phyloP scores from a whole-genome alignment of 2,113 vertebrate genomes.

The Pica pica region DNA sequence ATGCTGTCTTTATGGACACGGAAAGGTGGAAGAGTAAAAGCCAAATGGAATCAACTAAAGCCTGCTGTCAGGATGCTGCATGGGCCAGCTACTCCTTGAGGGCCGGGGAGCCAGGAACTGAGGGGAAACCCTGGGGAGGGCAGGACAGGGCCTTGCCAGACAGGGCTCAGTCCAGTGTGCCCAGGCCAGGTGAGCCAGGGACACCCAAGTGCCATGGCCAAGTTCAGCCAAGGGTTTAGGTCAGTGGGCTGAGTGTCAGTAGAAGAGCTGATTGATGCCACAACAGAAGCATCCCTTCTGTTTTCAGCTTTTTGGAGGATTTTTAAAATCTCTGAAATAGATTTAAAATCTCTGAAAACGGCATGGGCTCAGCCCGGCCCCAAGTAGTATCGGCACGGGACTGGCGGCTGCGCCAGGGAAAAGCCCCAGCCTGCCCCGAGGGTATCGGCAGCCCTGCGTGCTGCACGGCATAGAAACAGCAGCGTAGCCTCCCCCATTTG shows the following conservation, averaged over 20 bases:
- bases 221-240: background rate
- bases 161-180: background rate
- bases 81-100: background rate
- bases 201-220: accelerated
- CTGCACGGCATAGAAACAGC: no score
- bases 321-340: background rate
- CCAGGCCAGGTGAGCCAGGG: background rate
- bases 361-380: no score
- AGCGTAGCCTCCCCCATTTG: no score
- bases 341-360: background rate
- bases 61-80: background rate
- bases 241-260: background rate
- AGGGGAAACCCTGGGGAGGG: background rate
- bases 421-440: no score
- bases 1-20: background rate
- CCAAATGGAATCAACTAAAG: background rate
- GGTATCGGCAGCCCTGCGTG: no score
- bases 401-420: no score
- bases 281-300: background rate
- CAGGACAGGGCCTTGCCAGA: background rate
- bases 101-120: accelerated
- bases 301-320: background rate
- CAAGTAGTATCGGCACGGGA: no score
- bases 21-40: background rate
- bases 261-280: background rate